Conservation (phyloP, 2,113 vertebrate genomes). For the Falco punctatus region DNA sequence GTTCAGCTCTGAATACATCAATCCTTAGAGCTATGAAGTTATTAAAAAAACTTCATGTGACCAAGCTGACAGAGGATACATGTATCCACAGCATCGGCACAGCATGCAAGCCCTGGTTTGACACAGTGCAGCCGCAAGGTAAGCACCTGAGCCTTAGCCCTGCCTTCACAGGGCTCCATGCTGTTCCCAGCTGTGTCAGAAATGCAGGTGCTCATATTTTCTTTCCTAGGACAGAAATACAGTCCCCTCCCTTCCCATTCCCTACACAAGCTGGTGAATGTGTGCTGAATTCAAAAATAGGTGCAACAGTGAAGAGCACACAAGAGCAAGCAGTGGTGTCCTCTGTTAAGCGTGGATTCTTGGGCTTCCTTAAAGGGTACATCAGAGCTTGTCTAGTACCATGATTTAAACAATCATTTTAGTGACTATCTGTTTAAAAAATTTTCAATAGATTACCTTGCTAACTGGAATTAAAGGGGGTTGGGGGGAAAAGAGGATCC, state of each 20-base stretch:
- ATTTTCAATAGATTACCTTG: background rate
- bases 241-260: background rate
- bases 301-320: accelerated
- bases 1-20: background rate
- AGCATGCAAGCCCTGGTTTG: background rate
- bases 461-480: background rate
- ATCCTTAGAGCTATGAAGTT: background rate
- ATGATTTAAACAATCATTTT: background rate
- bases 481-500: background rate
- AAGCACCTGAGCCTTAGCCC: background rate
- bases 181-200: background rate
- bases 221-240: background rate
- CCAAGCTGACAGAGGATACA: background rate
- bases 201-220: background rate
- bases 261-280: background rate
- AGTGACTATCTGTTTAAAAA: background rate
- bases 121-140: background rate
- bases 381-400: background rate
- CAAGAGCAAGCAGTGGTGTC: background rate
- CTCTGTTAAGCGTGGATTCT: background rate
- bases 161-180: background rate
- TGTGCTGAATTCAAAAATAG: background rate
- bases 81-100: accelerated
- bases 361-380: background rate
- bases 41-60: background rate